These are phyloP conservation scores for Pseudochirops cupreus DNA, from an alignment of 2,797 vertebrate genomes.

Conservation along the genomic window DNA sequence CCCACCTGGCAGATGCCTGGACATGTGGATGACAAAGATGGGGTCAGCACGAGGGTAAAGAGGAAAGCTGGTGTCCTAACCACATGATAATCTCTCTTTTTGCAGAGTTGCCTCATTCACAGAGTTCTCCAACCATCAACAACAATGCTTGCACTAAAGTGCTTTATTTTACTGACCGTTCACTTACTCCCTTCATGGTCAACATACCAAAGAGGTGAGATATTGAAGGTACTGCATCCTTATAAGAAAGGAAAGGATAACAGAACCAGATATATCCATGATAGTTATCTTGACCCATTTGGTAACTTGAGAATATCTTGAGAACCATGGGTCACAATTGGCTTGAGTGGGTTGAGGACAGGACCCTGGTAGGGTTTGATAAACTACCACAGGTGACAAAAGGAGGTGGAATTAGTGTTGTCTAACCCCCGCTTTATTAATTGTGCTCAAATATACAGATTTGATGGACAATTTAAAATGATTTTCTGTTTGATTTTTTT, in stretches of 20 bases:
- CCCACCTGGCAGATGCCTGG: constrained; percentile 13
- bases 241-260: constrained; percentile 13
- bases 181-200: constrained; percentile 97
- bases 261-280: neutral
- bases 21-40: constrained; percentile 38
- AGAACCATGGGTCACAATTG: neutral
- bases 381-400: neutral
- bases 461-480: neutral
- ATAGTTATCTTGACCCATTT: neutral
- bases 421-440: neutral
- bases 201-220: constrained; percentile 96
- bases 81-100: constrained; percentile 55
- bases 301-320: neutral
- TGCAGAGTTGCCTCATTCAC: constrained; percentile 91
- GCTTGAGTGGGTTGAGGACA: neutral
- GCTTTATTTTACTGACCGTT: constrained; percentile 97
- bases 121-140: constrained; percentile 90
- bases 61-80: constrained; percentile 52
- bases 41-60: neutral
- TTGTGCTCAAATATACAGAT: neutral
- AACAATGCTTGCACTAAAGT: constrained; percentile 94
- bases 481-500: neutral
- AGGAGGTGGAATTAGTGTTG: neutral
- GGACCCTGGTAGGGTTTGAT: neutral
- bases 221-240: constrained; percentile 4